Evolutionary conservation across 1,140 invertebrate species (phyloP), one percentile per base, ranked within the genome.

Genomic region (Pectinophora gossypiella): DNA sequence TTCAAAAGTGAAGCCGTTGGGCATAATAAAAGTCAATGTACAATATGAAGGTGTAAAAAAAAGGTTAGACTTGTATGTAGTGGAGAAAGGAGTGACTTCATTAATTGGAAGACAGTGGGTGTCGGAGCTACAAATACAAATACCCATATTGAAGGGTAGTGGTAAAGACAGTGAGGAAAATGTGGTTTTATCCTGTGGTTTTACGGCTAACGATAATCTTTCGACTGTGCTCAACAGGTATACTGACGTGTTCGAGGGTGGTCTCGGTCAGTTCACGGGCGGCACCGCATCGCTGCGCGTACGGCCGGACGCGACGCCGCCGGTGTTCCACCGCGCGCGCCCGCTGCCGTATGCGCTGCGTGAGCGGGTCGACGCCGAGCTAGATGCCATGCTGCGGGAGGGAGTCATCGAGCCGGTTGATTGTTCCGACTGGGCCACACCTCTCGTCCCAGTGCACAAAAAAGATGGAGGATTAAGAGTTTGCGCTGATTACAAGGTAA

Each of bases 381-480:
- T n/a, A n/a, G n/a, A n/a, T n/a, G n/a, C n/a, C n/a, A n/a, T n/a
- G n/a, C n/a, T n/a, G n/a, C n/a, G n/a, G n/a, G n/a, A n/a, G n/a
- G n/a, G n/a, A n/a, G n/a, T n/a, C n/a, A n/a, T n/a, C n/a, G n/a
- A n/a, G n/a, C n/a, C n/a, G n/a, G n/a, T n/a, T n/a, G n/a, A n/a
- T n/a, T n/a, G 50, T 1, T 64, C 54, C 6, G 50, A 68, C n/a
- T 64, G 58, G 21, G 61, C 55, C 12, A 59, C 64, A 6, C 67
- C 67, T 3, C 56, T 69, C 7, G 67, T 69, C 15, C 62, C 63
- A 9, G 56, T 63, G 5, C 55, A 62, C 35, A 69, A 69, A 49
- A 42, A 45, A 4, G 54, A 62, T 18, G 67, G 61, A n/a, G 23
- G 36, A 9, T 53, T 67, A 15, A 43, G 60, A 19, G 35, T 60